Evolutionary conservation across 2,113 vertebrate genomes (phyloP), one percentile per base, ranked within the genome.

Genomic region (Tragulus kanchil): DNA sequence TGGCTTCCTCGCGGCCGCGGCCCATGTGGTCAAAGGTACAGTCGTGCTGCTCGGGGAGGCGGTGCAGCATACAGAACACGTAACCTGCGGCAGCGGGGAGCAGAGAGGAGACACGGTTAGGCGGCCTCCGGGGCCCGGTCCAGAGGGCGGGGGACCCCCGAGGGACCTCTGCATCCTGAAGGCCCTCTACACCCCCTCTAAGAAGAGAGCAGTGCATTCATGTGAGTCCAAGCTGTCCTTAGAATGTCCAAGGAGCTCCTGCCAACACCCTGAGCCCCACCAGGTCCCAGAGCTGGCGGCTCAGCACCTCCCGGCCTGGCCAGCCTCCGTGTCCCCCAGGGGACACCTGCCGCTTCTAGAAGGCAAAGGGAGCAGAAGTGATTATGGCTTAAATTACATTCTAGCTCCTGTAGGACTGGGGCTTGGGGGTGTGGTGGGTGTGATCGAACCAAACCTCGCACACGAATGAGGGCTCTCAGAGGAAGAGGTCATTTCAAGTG

Each of bases 21-120:
- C 99, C 99, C 99, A 99, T 99, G 99, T 99, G 99, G 99, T 99
- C 99, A 26, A 99, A 99, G 0, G 99, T 99, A 98, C 99, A 99
- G 98, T 99, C 99, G 0, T 99, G 99, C 95, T 99, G 99, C 98
- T 99, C 99, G 0, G 99, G 99, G 97, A 99, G 99, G 97, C 99
- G 99, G 93, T 99, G 99, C 95, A 99, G 98, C 99, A 99, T 99
- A 97, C 99, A 99, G 99, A 99, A 99, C 97, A 99, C 99, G 15
- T 99, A 99, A 98, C 99, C 99, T 99, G 96, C 19, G 50, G 93
- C 3, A 8, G 77, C 0, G 92, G 28, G 0, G 93, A 81, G 5
- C 94, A 77, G 65, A 97, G 64, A 97, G 62, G 36, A 50, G 56
- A 81, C 4, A 79, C 0, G 0, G 79, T 98, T 71, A 98, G 94